Evolutionary conservation across 1,140 invertebrate genomes (phyloP).

Genomic region (Magallana gigas): DNA sequence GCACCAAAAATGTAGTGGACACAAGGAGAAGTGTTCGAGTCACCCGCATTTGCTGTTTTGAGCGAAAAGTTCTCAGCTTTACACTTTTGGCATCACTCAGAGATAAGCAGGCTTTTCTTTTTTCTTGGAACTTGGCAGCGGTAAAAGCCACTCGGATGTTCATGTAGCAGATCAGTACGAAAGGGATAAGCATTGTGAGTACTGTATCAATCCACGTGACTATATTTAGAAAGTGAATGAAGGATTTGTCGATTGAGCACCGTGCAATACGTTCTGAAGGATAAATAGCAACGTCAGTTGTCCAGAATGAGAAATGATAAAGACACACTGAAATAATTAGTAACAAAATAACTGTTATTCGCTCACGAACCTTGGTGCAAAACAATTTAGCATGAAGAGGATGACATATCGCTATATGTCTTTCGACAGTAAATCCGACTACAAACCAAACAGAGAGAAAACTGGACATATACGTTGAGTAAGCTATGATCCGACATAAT

Average conservation of each 20-base stretch:
- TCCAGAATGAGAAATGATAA: conserved; percentile 65
- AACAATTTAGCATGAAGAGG: conserved; percentile 70
- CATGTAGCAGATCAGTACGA: conserved; percentile 82
- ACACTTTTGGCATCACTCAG: conserved; percentile 30
- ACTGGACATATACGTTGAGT: conserved; percentile 68
- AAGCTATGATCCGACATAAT: conserved; percentile 70
- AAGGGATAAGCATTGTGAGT: conserved; percentile 81
- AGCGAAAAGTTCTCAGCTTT: conserved; percentile 72
- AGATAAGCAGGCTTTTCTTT: conserved; percentile 47
- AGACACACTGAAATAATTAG: conserved; percentile 56
- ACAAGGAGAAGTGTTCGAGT: conserved; percentile 90
- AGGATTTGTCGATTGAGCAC: conserved; percentile 41
- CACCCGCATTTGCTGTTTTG: conserved; percentile 85
- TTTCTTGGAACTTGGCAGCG: conserved; percentile 48
- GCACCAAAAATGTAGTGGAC: conserved; percentile 87
- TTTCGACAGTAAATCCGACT: conserved; percentile 76
- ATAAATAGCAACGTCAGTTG: conserved; percentile 61
- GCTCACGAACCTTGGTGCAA: conserved; percentile 66
- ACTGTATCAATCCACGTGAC: conserved; percentile 82
- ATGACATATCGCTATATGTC: conserved; percentile 74
- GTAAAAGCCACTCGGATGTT: conserved; percentile 72
- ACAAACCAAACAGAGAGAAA: conserved; percentile 77
- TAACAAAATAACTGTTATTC: conserved; percentile 50
- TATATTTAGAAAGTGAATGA: conserved; percentile 78
- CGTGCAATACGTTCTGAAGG: conserved; percentile 23